Evolutionary conservation across 2,888 invertebrate genomes (phyloP), one percentile per base, ranked within the genome.

Genomic region (Watsonalla cultraria): DNA sequence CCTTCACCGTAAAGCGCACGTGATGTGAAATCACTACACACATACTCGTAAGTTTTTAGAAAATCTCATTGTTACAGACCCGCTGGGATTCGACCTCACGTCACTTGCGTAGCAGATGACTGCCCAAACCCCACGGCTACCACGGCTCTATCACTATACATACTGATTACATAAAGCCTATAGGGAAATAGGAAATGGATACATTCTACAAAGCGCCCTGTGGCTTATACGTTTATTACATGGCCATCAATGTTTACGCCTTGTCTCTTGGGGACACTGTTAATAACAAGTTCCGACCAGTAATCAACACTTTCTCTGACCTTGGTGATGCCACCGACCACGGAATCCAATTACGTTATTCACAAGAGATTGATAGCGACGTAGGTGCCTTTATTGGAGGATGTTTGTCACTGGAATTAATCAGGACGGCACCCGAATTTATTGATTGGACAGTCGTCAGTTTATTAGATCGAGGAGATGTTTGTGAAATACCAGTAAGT

Each of bases 271-370:
- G 37, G 49, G 37, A 37, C 15, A 5, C 24, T 39, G 46, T 34
- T 51, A 47, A 51, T 42, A 37, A 49, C 46, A 54, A 49, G 49
- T 49, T 49, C 37, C 37, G 37, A 49, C 35, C 34, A 45, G 47
- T 48, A 42, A 49, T 37, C 49, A 49, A 51, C 52, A 55, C 55
- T 52, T 55, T 52, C 45, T 51, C 45, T 67, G 70, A 74, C 77
- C 78, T 75, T 75, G 62, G 50, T 61, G 42, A 53, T 56, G 62
- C 61, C 64, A 66, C 66, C 71, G 73, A 68, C 75, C 68, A 66
- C 63, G 59, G 63, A 67, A 76, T 76, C 79, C 80, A 84, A 87
- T 84, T 80, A 83, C 75, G 74, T 72, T 75, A 82, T 80, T 72
- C 74, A 66, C 74, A 47, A 61, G 73, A 84, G 85, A 86, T 84